Conservation (phyloP, 2,888 invertebrate genomes). For the Acrobasis repandana region DNA sequence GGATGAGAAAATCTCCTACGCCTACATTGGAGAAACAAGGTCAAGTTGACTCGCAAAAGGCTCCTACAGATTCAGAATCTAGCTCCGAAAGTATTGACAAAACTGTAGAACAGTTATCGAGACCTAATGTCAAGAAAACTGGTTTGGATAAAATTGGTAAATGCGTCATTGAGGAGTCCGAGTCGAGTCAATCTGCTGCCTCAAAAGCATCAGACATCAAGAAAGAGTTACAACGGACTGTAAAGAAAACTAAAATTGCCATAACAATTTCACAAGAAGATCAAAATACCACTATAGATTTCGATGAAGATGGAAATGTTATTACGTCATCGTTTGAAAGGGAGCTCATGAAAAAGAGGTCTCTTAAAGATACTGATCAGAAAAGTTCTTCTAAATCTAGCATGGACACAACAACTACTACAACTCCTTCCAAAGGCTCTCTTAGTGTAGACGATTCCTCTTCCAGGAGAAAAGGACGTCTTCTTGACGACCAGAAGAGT, state of each 20-base stretch:
- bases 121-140: slow-evolving; percentile 73
- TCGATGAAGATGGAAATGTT: slow-evolving; percentile 78
- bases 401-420: slow-evolving; percentile 77
- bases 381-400: slow-evolving; percentile 84
- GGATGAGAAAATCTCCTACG: slow-evolving; percentile 75
- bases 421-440: slow-evolving; percentile 77
- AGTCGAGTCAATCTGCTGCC: slow-evolving; percentile 82
- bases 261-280: slow-evolving; percentile 81
- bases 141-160: slow-evolving; percentile 73
- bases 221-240: slow-evolving; percentile 75
- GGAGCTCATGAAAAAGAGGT: slow-evolving; percentile 68
- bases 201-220: slow-evolving; percentile 74
- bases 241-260: slow-evolving; percentile 78
- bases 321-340: slow-evolving; percentile 74
- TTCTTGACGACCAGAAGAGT: slow-evolving; percentile 77
- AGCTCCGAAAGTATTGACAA: slow-evolving; percentile 81
- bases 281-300: slow-evolving; percentile 78
- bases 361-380: slow-evolving; percentile 72
- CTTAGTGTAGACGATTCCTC: slow-evolving; percentile 79
- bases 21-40: slow-evolving; percentile 85
- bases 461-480: slow-evolving; percentile 67
- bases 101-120: slow-evolving; percentile 73
- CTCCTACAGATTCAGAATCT: slow-evolving; percentile 84
- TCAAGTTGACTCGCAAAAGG: slow-evolving; percentile 77
- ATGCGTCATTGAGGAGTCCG: slow-evolving; percentile 81